Evolutionary conservation across 2,113 vertebrate genomes (phyloP).

Genomic region (Pipra filicauda): DNA sequence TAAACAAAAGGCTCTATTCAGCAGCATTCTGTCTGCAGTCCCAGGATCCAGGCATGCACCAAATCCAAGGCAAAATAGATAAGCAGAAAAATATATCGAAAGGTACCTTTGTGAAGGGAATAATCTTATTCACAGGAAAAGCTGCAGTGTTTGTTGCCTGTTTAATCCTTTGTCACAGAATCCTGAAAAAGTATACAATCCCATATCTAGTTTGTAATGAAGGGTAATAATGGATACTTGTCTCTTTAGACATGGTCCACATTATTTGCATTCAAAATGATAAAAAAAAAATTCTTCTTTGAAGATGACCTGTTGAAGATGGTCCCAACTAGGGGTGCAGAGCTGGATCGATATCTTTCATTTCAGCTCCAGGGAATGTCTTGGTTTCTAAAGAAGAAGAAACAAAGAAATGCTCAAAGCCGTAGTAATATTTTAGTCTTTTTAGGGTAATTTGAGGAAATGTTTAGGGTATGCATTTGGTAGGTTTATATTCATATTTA

Average conservation of each 20-base stretch:
- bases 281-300: neutral
- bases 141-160: neutral
- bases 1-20: neutral
- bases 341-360: neutral
- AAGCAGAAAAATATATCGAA: neutral
- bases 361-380: neutral
- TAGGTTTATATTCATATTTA: neutral
- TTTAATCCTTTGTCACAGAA: neutral
- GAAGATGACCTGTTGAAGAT: neutral
- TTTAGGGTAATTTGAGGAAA: neutral
- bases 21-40: neutral
- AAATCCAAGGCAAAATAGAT: neutral
- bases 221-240: neutral
- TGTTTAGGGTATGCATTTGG: neutral
- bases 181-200: neutral
- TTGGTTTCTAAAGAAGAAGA: neutral
- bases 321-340: neutral
- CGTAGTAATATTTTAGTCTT: neutral
- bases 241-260: neutral
- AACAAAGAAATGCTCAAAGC: neutral
- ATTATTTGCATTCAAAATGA: neutral
- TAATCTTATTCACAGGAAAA: neutral
- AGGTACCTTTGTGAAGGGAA: neutral
- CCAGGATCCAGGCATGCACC: neutral
- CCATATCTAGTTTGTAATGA: neutral